Evolutionary conservation across 2,797 vertebrate genomes (phyloP), one percentile per base, ranked within the genome.

Genomic region (Fratercula arctica): DNA sequence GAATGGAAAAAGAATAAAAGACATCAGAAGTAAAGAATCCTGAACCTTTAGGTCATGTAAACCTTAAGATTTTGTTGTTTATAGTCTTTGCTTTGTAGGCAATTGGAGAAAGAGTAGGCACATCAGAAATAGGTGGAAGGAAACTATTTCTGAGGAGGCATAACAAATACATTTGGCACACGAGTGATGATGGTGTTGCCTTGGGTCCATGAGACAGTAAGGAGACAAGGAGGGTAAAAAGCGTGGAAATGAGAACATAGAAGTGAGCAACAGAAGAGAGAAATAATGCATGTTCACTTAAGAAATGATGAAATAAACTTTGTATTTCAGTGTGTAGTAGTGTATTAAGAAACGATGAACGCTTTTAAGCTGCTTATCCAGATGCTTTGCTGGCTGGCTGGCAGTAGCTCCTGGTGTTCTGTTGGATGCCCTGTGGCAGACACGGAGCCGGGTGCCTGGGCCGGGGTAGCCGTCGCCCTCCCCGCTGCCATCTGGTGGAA

Each of bases 401-500:
- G 37, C 11, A 18, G n/a, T 24, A 16, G 3, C 4, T 51, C 33
- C 20, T 6, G 10, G 50, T 16, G 33, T n/a, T 1, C 1, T 46
- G 48, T 23, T 15, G 14, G 23, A 18, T 10, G 3, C 14, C 7
- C 18, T 1, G 3, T 7, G 8, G 29, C 39, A 10, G 50, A 24
- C 45, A 3, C 6, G 1, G 35, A 29, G 31, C 11, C 0, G 3
- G 28, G 29, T 53, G 7, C 31, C 14, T 16, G 2, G 5, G 43
- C 43, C 2, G 4, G 18, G 23, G 35, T 24, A 28, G 10, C 41
- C 5, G 5, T 12, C 5, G 9, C 14, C 16, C 28, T 89, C 35
- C 4, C 23, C 0, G 1, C 26, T 28, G 7, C 69, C 16, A 2
- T 33, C 56, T 26, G 33, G n/a, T 66, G 59, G 69, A 23, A 45